Base-by-base conservation (phyloP, 1,140 invertebrate genomes). In the Acromyrmex heyeri region DNA sequence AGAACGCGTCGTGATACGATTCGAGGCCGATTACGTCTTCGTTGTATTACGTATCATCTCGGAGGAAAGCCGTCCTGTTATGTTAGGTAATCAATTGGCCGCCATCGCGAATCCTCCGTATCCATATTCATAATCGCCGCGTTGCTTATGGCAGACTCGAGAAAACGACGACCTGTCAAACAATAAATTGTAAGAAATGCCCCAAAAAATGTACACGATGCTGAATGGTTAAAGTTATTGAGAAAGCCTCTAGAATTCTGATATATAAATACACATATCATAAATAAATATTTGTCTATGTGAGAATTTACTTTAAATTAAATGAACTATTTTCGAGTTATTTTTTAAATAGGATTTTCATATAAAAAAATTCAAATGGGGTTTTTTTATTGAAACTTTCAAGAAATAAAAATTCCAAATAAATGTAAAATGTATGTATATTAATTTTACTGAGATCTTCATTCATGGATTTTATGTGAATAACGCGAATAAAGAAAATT, bases 11-110 rank as follows among this genome's bases (percentile, higher is more conserved):
- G 48, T 70, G 30, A 83, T 61, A 44, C 55, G 44, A 65, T 79
- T n/a, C 75, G 75, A 76, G 83, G 61, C 24, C 59, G 61, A 85
- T 85, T 77, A 85, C 75, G 72, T 85, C 48, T 64, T 38, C 44
- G 55, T 55, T 64, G 61, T 62, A 79, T 85, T 79, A 79, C 73
- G 59, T 79, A 57, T 85, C 62, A 85, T 85, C 83, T 85, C 73
- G 48, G 48, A 85, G 73, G 75, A 85, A 83, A 85, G 73, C 83
- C 61, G 64, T 85, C 30, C 73, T 79, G 83, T 61, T 78, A 76
- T 21, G 82, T 85, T 78, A 79, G 83, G 73, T 85, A 85, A 79
- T 65, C 61, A 48, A 65, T 85, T 34, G 83, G 48, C 61, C 48
- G 62, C 73, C 83, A 78, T 78, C 73, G 75, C 61, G 24, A 79